Evolutionary conservation across 2,113 vertebrate species (phyloP), one percentile per base, ranked within the genome.

Genomic region (Dinomys branickii): DNA sequence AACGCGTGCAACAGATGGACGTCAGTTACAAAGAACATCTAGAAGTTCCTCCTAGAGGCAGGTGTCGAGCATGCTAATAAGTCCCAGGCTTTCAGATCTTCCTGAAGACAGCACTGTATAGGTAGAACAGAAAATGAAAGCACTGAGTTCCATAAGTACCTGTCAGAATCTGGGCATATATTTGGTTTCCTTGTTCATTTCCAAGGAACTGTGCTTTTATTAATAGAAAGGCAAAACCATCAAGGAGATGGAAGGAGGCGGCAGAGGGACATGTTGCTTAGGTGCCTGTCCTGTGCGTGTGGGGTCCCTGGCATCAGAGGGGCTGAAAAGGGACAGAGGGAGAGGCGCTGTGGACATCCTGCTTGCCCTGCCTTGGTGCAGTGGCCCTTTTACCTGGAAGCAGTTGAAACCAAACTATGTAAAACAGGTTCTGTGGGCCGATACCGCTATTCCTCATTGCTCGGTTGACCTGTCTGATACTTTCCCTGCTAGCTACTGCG

Each of bases 1-100:
- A 88, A 92, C 71, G 85, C 88, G 92, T 85, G 97, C 41, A 87
- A 75, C 94, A 95, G 95, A 97, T 90, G 92, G 97, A 56, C 35
- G 71, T 88, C 50, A 9, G 95, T 85, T 94, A 84, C 77, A 86
- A 67, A 94, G 93, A 81, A 19, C 41, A 77, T 47, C 90, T 82
- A 88, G 56, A 87, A 93, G 85, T 44, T 73, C 90, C 84, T 95
- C 85, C 3, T 0, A 26, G 96, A 96, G 91, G 90, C 95, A 97
- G 95, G 96, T 96, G 93, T 92, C 90, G 35, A 95, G 73, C 41
- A 38, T 80, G 69, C 75, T 81, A 50, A 30, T 90, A 85, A 59
- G 91, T 63, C 89, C 52, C 52, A 61, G 90, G 94, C 61, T 90
- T 94, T 88, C 41, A 50, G 87, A 69, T 54, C 84, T 90, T 95